Base-by-base conservation (phyloP, 2,113 vertebrate species). In the Hoplias malabaricus region DNA sequence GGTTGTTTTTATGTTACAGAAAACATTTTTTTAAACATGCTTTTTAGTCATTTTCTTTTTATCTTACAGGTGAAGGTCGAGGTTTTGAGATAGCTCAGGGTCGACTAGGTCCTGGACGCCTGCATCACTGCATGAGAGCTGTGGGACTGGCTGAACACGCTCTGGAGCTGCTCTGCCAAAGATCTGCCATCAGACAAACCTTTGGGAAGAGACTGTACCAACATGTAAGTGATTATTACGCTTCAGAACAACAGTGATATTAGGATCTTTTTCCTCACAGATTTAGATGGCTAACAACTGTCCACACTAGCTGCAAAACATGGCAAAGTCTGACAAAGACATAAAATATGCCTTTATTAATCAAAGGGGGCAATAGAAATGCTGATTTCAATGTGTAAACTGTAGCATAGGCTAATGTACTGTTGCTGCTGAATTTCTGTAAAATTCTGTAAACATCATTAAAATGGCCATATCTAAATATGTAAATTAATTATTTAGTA, bases 11-110 rank as follows among this genome's bases (percentile, higher is more conserved):
- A 5, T 38, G 4, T 38, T 38, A n/a, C n/a, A n/a, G n/a, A n/a
- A n/a, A n/a, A n/a, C n/a, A n/a, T n/a, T n/a, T n/a, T n/a, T n/a
- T n/a, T n/a, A n/a, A n/a, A n/a, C 9, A 5, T 38, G 36, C 36
- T 38, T 38, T 38, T 23, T 10, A 3, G n/a, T n/a, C n/a, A 9
- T 10, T 53, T 8, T 21, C n/a, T n/a, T n/a, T n/a, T n/a, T n/a
- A n/a, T n/a, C n/a, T 31, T 38, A 0, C 84, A 99, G 97, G 96
- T 33, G 96, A 97, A 73, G 96, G 96, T 21, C 86, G 93, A 59
- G 96, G 96, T 0, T 98, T 98, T 83, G 95, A 98, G 84, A 97
- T 98, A 0, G 93, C 96, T 5, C 96, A 98, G 79, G 93, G 94
- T 9, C 93, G 95, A 0, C 93, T 99, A 0, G 97, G 96, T 1